Base-by-base conservation (phyloP, 2,113 vertebrate genomes). In the Oplegnathus fasciatus region DNA sequence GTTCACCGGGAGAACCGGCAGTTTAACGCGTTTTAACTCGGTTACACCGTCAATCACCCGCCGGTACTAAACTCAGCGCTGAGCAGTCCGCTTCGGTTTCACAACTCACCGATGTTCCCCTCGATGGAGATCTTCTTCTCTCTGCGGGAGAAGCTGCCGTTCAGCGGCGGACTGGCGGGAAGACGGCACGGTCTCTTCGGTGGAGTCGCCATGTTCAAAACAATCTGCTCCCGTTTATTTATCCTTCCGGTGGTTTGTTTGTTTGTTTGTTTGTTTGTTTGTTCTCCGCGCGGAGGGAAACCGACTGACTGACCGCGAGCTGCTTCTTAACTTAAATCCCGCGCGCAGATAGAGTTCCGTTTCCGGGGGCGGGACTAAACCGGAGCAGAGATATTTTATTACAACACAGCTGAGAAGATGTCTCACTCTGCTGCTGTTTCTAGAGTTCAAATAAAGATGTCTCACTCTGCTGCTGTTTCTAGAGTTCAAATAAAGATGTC, bases 21-120 rank as follows among this genome's bases (percentile, higher is more conserved):
- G 40, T 42, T 42, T 10, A 42, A 42, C 9, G 9, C 9, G 6
- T 40, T 40, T 40, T 1, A 40, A 9, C 0, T 40, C 37, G 8
- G 4, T 8, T 1, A 40, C n/a, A n/a, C n/a, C n/a, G n/a, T 42
- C 40, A 42, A 42, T 42, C 40, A 42, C 40, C 61, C 9, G 18
- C 28, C 30, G 20, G 1, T 17, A 48, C 44, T 64, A 28, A 50
- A 50, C 3, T 37, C 34, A 24, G 9, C 34, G 50, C 4, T 52
- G 64, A 22, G 17, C 9, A 14, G 30, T 9, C 1, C 9, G 42
- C 18, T 1, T 1, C 54, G 46, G 10, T 1, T 24, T 9, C 58
- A 4, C 8, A 48, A 89, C 97, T 97, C 65, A 97, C 97, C 96
- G 62, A 97, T 98, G 52, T 97, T 97, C 9, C 96, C 97, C 80